phyloP scores from a whole-genome alignment of 2,888 invertebrate genomes.

The Lasioglossum zephyrum region DNA sequence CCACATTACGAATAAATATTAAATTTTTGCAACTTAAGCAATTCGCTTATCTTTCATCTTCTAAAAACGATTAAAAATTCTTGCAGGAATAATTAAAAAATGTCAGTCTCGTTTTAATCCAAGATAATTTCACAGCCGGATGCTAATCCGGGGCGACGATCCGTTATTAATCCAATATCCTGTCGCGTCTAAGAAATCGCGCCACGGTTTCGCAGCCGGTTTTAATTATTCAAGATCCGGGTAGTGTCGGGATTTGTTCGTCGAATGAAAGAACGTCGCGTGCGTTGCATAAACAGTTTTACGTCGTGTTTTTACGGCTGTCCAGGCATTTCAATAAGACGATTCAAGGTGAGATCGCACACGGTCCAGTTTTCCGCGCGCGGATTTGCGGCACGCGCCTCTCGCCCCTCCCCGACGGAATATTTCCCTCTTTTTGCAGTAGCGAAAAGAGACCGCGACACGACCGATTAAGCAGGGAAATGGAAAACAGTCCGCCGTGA shows the following conservation, averaged over 20 bases:
- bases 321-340: constrained; percentile 2
- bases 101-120: not conserved
- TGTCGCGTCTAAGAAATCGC: not conserved
- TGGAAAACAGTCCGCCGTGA: constrained; percentile 49
- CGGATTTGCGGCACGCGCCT: not conserved
- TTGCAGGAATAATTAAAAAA: not conserved
- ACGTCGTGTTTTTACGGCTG: constrained; percentile 4
- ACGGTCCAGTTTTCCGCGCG: not conserved
- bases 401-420: not conserved
- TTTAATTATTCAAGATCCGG: not conserved
- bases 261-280: constrained; percentile 7
- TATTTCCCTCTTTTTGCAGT: not conserved
- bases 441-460: not conserved
- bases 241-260: not conserved
- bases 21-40: not conserved
- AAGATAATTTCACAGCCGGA: not conserved
- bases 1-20: not conserved
- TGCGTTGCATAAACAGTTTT: constrained; percentile 12
- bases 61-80: not conserved
- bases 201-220: not conserved
- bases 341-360: constrained; percentile 23
- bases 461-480: constrained; percentile 27
- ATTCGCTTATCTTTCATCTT: not conserved
- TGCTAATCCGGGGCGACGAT: not conserved
- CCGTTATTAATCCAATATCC: not conserved